phyloP scores from a whole-genome alignment of 2,797 vertebrate species.

The Toxotes lorentzi region DNA sequence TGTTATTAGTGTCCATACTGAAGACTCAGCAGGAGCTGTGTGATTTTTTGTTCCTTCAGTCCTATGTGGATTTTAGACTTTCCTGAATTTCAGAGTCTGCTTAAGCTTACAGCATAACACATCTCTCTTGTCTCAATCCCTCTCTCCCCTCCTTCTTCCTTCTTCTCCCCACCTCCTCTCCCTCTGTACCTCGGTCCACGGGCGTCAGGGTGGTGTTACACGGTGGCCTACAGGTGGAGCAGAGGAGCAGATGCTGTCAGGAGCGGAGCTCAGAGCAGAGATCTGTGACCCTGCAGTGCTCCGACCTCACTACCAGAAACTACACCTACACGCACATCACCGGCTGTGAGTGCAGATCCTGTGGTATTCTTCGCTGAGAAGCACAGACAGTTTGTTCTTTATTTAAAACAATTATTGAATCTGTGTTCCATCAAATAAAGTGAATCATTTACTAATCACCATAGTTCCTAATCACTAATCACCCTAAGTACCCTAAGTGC shows the following conservation, averaged over 20 bases:
- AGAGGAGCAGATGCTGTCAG: conserved; percentile 51
- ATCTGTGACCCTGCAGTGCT: conserved; percentile 61
- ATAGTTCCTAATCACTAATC: too few species aligned
- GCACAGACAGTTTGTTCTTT: background rate
- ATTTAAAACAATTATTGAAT: background rate
- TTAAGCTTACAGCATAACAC: background rate
- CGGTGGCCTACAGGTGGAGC: conserved; percentile 58
- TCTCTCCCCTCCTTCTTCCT: background rate
- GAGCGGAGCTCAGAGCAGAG: conserved; percentile 47
- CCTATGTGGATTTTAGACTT: background rate
- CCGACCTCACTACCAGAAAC: background rate
- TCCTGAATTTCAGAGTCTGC: background rate
- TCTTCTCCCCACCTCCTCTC: background rate
- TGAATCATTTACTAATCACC: background rate
- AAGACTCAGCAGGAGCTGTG: background rate
- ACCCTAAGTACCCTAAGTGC: too few species aligned
- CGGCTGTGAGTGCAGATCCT: conserved; percentile 69
- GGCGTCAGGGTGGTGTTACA: conserved; percentile 43
- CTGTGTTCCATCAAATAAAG: conserved; percentile 17
- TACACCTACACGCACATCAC: conserved; percentile 71
- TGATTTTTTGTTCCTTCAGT: background rate
- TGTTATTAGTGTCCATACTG: background rate
- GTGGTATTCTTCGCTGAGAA: background rate
- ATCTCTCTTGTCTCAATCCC: background rate
- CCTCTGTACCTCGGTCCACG: background rate